Percentiles rank a stretch among this genome's conserved stretches.
Evolutionary conservation across 2,113 vertebrate genomes (phyloP).

Genomic region (Cercopithecus mona): DNA sequence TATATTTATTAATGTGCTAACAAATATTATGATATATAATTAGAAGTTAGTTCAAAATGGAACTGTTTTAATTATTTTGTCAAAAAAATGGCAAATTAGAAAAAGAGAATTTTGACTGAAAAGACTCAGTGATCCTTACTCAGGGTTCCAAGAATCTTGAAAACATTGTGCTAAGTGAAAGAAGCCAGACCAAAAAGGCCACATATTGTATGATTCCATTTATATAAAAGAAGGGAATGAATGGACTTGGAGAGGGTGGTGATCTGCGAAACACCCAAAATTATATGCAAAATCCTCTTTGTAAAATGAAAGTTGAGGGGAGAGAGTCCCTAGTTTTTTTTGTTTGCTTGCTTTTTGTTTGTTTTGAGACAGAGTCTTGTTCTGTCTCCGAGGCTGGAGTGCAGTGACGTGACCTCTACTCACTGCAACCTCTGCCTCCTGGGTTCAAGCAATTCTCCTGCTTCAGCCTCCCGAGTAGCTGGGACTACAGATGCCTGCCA

Average conservation of each 20-base stretch:
- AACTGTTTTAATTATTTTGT: conserved; percentile 34
- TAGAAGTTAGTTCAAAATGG: background rate
- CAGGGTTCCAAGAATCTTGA: background rate
- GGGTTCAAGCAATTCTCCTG: too few species aligned
- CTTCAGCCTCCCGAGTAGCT: too few species aligned
- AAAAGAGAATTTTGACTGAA: background rate
- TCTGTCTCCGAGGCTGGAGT: too few species aligned
- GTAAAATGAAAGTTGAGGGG: background rate
- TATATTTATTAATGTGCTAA: conserved; percentile 13
- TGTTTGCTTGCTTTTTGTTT: too few species aligned
- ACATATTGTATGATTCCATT: background rate
- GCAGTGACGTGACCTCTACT: too few species aligned
- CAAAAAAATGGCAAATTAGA: background rate
- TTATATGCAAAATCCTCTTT: background rate
- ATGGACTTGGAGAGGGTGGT: background rate
- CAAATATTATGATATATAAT: background rate
- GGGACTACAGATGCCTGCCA: too few species aligned
- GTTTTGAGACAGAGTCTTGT: too few species aligned
- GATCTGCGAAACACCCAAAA: background rate
- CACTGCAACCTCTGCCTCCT: too few species aligned
- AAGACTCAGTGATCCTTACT: background rate
- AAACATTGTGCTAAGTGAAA: background rate
- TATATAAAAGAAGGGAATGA: background rate
- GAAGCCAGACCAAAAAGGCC: background rate
- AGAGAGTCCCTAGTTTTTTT: background rate